These are phyloP conservation scores for Cyclophora albipunctata DNA, from an alignment of 2,888 invertebrate genomes.

Conservation along the genomic window DNA sequence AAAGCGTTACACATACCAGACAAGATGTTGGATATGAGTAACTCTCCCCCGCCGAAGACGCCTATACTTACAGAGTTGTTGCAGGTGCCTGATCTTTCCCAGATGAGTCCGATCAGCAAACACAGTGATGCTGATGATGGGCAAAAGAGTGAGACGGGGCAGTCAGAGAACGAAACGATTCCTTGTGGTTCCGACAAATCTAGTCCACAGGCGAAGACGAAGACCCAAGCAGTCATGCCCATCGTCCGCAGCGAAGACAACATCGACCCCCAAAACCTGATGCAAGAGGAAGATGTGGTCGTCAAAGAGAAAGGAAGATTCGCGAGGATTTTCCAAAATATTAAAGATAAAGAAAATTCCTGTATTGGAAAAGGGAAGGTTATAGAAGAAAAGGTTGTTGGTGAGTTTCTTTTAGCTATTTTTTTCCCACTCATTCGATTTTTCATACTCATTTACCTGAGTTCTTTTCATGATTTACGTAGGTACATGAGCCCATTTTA, in stretches of 20 bases:
- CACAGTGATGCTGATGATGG: conserved; percentile 56
- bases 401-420: conserved; percentile 28
- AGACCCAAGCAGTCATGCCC: conserved; percentile 69
- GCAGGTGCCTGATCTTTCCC: conserved; percentile 55
- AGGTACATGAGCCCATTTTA: too few relatives aligned
- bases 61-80: conserved; percentile 60
- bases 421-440: too few relatives aligned
- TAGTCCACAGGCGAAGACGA: conserved; percentile 60
- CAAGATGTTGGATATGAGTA: conserved; percentile 45
- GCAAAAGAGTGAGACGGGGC: conserved; percentile 59
- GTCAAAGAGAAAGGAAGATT: conserved; percentile 61
- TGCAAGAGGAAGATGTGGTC: conserved; percentile 53
- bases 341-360: conserved; percentile 63
- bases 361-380: conserved; percentile 71
- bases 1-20: conserved; percentile 51
- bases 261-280: conserved; percentile 41
- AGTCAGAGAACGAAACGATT: conserved; percentile 69
- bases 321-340: conserved; percentile 58
- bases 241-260: conserved; percentile 65
- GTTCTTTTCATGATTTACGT: too few relatives aligned
- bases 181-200: conserved; percentile 68
- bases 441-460: too few relatives aligned
- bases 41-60: conserved; percentile 63
- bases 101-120: conserved; percentile 61
- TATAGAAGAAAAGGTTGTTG: conserved; percentile 60